These are phyloP conservation scores for Drosophila baimaii DNA, from an alignment of 1,140 invertebrate genomes.

Conservation along the genomic window DNA sequence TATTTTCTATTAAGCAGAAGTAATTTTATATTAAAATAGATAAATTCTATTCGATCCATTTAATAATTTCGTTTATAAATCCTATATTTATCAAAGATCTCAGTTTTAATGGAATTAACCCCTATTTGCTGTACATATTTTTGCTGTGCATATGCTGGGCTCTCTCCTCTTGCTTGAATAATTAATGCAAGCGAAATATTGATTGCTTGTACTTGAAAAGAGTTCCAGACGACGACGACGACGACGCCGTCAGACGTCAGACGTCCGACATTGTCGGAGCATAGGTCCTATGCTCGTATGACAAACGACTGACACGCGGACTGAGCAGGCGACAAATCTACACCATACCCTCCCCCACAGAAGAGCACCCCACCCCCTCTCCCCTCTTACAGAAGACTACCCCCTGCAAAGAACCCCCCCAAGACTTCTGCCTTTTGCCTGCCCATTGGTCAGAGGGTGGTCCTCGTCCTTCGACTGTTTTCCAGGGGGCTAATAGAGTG, in stretches of 20 bases:
- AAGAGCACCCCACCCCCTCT: background rate
- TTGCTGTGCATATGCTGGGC: constrained; percentile 5
- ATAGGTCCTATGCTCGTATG: constrained; percentile 45
- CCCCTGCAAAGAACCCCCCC: background rate
- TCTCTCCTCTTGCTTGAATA: constrained; percentile 51
- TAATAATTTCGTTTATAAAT: too few species aligned
- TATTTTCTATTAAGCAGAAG: too few species aligned
- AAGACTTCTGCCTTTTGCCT: constrained; percentile 49
- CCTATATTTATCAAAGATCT: background rate
- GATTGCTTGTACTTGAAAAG: constrained; percentile 68
- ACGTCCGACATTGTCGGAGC: constrained; percentile 35
- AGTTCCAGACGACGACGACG: constrained; percentile 39
- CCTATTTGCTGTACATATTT: background rate
- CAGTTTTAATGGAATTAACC: background rate
- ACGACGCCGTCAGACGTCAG: constrained; percentile 5
- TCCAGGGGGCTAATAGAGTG: constrained; percentile 21
- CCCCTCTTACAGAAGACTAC: too few species aligned
- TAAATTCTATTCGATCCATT: too few species aligned
- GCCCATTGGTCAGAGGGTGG: constrained; percentile 62
- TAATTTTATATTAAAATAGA: too few species aligned
- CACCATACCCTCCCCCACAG: background rate
- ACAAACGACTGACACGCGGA: constrained; percentile 80
- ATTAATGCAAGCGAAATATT: constrained; percentile 69
- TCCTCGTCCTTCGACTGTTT: constrained; percentile 1
- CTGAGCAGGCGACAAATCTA: constrained; percentile 78